Base-by-base conservation (phyloP, 2,888 invertebrate species). In the Osedax fenrisi region DNA sequence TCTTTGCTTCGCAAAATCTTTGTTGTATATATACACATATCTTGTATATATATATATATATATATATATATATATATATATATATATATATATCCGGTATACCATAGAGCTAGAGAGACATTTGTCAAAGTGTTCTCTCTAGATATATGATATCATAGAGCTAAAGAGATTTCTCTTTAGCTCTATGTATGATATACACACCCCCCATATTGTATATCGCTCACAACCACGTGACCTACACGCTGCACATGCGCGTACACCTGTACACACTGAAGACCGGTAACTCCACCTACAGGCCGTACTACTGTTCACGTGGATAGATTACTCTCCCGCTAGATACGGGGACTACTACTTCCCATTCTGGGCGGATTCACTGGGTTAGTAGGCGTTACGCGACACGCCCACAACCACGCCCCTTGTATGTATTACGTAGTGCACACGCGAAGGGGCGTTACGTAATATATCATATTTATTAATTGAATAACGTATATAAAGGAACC, bases 311-410 rank as follows among this genome's bases (percentile, higher is more conserved):
- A 70, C 78, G 10, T 80, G 79, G 79, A 72, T 74, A 23, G 78
- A 77, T 41, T 79, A 79, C 66, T 75, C 70, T 1, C 77, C 78
- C 1, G 82, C 85, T 5, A 84, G 84, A 79, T 86, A 86, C 78
- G 83, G 85, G 10, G 77, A 78, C 26, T 78, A 78, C 75, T 26
- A n/a, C 10, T 76, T 71, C 76, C 80, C 77, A 2, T 70, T 59
- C 13, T 80, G 79, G 78, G 80, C 79, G 5, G 77, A 80, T 27
- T 77, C 73, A 5, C 26, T 80, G 21, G 64, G 64, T 1, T n/a
- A n/a, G n/a, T n/a, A n/a, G n/a, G n/a, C n/a, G n/a, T n/a, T n/a
- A n/a, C n/a, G n/a, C n/a, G n/a, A n/a, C n/a, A n/a, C n/a, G n/a
- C n/a, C n/a, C n/a, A n/a, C n/a, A n/a, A n/a, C n/a, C n/a, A n/a